Conservation (phyloP, 2,797 vertebrate genomes). For the Ciconia nigra region DNA sequence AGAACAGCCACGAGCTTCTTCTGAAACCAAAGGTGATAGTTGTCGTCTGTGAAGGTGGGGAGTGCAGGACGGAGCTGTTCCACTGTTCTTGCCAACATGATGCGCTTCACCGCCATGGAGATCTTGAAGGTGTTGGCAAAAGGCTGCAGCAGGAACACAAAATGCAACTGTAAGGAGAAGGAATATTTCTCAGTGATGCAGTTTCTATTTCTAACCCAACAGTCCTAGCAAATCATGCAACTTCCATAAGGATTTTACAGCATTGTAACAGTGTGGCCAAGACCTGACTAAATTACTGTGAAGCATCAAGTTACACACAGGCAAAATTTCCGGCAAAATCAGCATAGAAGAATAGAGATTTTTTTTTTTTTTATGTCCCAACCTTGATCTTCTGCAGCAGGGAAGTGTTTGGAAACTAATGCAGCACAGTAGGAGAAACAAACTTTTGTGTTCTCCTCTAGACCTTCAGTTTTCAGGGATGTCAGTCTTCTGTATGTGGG, state of each 20-base stretch:
- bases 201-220: background rate
- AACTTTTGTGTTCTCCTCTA: background rate
- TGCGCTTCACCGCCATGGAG: background rate
- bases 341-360: background rate
- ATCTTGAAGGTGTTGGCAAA: background rate
- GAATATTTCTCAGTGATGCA: background rate
- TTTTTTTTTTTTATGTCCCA: background rate
- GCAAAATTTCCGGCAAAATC: background rate
- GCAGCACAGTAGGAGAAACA: background rate
- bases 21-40: slow-evolving; percentile 9
- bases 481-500: background rate
- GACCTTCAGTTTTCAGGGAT: background rate
- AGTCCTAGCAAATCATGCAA: background rate
- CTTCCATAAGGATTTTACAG: background rate
- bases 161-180: background rate
- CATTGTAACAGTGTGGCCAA: background rate
- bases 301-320: background rate
- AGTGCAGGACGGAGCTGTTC: background rate
- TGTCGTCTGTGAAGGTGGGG: background rate
- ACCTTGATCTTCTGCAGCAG: background rate
- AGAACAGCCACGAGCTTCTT: background rate
- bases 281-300: background rate
- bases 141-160: background rate
- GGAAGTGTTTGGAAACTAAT: background rate
- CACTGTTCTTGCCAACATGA: background rate